Evolutionary conservation across 2,888 invertebrate species (phyloP), one percentile per base, ranked within the genome.

Genomic region (Shargacucullia verbasci): DNA sequence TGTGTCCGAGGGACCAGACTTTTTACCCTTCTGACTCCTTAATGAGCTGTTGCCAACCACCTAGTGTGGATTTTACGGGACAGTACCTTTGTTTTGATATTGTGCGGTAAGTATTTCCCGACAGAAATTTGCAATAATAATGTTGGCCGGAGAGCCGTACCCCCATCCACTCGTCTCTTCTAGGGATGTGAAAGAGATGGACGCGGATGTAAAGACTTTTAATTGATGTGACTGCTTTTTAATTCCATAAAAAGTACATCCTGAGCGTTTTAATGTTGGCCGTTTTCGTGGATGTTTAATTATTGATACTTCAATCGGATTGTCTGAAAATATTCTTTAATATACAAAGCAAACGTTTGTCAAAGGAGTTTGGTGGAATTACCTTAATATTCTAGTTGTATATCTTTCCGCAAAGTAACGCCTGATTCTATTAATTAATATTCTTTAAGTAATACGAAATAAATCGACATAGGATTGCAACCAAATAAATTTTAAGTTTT

Each of bases 1-100:
- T 84, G 84, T 84, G 83, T 77, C 66, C 77, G 84, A 87, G 89
- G 86, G 89, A 76, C 73, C 73, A 76, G 76, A 87, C 85, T 91
- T 90, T 91, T 88, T 89, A 89, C 90, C 92, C 92, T 91, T 87
- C 84, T 87, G 91, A 91, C 90, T 92, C 87, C 89, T 90, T 94
- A 94, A 94, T 93, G 93, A 94, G 94, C 86, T 86, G 87, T 80
- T 86, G 86, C 78, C 82, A 83, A 86, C 87, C 90, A 85, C 87
- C 89, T 87, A 88, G 90, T 88, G 88, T 88, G 86, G 87, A 85
- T 86, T 88, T 87, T 83, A 85, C 83, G 80, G 84, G 83, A 79
- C 80, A 76, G 70, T 73, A 79, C 82, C 87, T 90, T 90, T 88
- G 87, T 87, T 88, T 88, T 85, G 79, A 84, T 87, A 86, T 83